Percentiles rank a stretch among this genome's conserved stretches.
These are phyloP conservation scores for Eurypyga helias DNA, from an alignment of 2,113 vertebrate species.

Conservation along the genomic window DNA sequence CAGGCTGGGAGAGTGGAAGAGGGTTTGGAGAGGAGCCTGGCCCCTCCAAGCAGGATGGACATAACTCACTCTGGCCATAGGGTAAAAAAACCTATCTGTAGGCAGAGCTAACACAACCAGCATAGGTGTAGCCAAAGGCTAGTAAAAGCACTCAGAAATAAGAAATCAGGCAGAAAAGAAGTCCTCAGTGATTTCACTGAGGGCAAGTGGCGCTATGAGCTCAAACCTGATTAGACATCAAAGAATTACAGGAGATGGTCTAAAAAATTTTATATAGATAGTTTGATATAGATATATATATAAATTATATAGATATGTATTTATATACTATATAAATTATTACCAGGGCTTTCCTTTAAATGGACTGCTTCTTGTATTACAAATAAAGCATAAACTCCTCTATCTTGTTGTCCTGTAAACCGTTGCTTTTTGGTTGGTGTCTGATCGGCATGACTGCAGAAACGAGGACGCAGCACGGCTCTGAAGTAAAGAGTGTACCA, in stretches of 20 bases:
- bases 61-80: neutral
- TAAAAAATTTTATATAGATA: no score
- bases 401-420: neutral
- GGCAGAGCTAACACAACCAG: neutral
- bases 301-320: no score
- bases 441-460: neutral
- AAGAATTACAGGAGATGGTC: neutral
- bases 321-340: neutral
- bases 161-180: neutral
- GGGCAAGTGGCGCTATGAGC: neutral
- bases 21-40: neutral
- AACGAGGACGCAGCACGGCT: neutral
- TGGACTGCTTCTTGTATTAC: neutral
- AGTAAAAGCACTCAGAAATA: neutral
- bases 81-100: neutral
- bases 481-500: neutral
- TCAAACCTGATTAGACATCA: neutral
- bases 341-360: neutral
- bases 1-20: neutral
- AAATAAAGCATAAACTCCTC: neutral
- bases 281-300: no score
- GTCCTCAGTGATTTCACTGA: neutral
- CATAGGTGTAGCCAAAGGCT: neutral
- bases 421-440: neutral
- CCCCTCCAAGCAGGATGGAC: neutral